Conservation (phyloP, 2,888 invertebrate species). For the Lamellibrachia satsuma region DNA sequence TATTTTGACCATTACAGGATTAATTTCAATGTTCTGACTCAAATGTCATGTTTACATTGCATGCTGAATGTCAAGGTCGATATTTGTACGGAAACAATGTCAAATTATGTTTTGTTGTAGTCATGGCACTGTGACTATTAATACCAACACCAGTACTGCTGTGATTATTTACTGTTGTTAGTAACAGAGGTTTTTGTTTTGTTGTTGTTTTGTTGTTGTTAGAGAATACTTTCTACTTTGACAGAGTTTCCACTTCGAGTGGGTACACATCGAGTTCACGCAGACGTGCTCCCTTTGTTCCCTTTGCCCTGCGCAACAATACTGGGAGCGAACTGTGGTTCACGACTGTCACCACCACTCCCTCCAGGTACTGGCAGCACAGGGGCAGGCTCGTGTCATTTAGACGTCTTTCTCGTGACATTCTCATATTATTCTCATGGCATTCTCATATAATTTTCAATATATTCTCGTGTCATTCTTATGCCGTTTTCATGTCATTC, state of each 20-base stretch:
- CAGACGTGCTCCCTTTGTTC: slow-evolving; percentile 89
- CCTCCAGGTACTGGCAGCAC: slow-evolving; percentile 50
- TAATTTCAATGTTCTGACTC: too few species aligned
- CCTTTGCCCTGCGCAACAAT: slow-evolving; percentile 91
- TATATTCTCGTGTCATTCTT: background rate
- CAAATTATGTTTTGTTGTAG: too few species aligned
- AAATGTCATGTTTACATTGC: too few species aligned
- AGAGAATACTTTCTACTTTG: background rate
- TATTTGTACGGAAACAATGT: too few species aligned
- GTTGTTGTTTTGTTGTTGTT: background rate
- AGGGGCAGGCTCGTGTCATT: background rate
- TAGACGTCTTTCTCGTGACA: background rate
- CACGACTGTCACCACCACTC: slow-evolving; percentile 77
- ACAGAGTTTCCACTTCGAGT: background rate
- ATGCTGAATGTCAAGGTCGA: too few species aligned
- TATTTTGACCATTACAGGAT: too few species aligned
- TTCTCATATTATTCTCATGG: background rate
- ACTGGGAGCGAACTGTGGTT: slow-evolving; percentile 88
- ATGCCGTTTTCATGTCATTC: background rate
- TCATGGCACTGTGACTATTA: background rate
- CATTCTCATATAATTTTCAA: background rate
- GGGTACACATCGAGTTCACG: slow-evolving; percentile 54
- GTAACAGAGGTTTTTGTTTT: background rate
- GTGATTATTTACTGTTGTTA: background rate
- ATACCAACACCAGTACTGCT: background rate